Evolutionary conservation across 2,888 invertebrate genomes (phyloP), one percentile per base, ranked within the genome.

Genomic region (Microchrysa polita): DNA sequence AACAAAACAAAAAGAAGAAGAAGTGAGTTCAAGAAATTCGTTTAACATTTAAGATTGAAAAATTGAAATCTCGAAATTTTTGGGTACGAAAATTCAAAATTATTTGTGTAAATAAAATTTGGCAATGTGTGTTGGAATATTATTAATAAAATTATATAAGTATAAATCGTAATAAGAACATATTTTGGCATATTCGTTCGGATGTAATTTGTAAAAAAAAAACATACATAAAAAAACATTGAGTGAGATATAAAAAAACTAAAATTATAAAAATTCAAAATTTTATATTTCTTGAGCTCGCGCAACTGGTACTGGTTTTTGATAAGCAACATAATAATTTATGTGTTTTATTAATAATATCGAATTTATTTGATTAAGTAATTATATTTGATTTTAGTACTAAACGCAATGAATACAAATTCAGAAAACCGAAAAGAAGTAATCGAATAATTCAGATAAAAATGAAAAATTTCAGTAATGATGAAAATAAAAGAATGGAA

Each of bases 1-100:
- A 48, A 57, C n/a, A n/a, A n/a, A n/a, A n/a, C n/a, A n/a, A n/a
- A n/a, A n/a, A n/a, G n/a, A n/a, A n/a, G n/a, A 34, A 34, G 7
- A 7, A 34, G 69, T 69, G 69, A 57, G 69, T 69, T 69, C 69
- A 69, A 69, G 69, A 69, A 69, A 69, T 69, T 65, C 48, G 4
- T 34, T 61, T 61, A 14, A 60, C 4, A n/a, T n/a, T n/a, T 22
- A 60, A 60, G 7, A 60, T 12, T 34, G 60, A 60, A 60, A 60
- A 27, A 12, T 12, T 5, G 60, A 10, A 48, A 48, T 7, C 14
- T 48, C 48, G 40, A 61, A 61, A 61, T 34, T 61, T n/a, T 34
- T 61, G 40, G 61, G 7, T 20, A 60, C 34, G 4, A 16, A 61
- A 61, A 61, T 61, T 61, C 40, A 61, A 61, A 61, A 61, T 61